These are phyloP conservation scores for Zelostemma sp. DNA, from an alignment of 1,140 invertebrate species.

Conservation along the genomic window DNA sequence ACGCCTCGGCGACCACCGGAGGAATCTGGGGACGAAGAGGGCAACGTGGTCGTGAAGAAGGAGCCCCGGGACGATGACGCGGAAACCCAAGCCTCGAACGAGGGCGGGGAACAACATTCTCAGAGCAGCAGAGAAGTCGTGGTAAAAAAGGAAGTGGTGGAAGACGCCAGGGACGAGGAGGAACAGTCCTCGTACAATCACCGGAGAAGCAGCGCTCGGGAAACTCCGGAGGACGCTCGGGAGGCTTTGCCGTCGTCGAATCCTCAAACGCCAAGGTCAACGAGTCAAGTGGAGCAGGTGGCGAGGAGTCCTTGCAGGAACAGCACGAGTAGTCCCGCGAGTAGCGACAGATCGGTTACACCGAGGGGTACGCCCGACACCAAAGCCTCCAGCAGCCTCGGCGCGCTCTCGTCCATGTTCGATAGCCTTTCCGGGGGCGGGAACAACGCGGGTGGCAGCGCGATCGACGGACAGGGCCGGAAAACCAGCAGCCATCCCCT, in stretches of 20 bases:
- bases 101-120: conserved; percentile 52
- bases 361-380: conserved; percentile 78
- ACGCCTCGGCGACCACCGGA: conserved; percentile 56
- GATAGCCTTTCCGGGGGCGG: conserved; percentile 80
- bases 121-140: conserved; percentile 55
- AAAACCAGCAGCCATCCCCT: conserved; percentile 86
- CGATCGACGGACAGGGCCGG: conserved; percentile 71
- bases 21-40: conserved; percentile 68
- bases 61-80: conserved; percentile 65
- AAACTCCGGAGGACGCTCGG: conserved; percentile 57
- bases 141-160: conserved; percentile 65
- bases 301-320: conserved; percentile 74
- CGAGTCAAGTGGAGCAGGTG: conserved; percentile 57
- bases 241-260: conserved; percentile 72
- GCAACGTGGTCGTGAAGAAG: conserved; percentile 62
- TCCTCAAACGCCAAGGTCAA: conserved; percentile 67
- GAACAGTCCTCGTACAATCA: conserved; percentile 57
- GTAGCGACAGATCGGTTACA: conserved; percentile 80
- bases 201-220: conserved; percentile 56
- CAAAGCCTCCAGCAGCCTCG: conserved; percentile 80
- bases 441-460: conserved; percentile 61
- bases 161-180: conserved; percentile 66
- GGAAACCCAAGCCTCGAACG: conserved; percentile 51
- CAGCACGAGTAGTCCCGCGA: conserved; percentile 77
- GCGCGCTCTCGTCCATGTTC: conserved; percentile 90